Percentiles rank a stretch among this genome's conserved stretches.
These are phyloP conservation scores for Malacoctenus gilli DNA, from an alignment of 2,797 vertebrate species.

Conservation along the genomic window DNA sequence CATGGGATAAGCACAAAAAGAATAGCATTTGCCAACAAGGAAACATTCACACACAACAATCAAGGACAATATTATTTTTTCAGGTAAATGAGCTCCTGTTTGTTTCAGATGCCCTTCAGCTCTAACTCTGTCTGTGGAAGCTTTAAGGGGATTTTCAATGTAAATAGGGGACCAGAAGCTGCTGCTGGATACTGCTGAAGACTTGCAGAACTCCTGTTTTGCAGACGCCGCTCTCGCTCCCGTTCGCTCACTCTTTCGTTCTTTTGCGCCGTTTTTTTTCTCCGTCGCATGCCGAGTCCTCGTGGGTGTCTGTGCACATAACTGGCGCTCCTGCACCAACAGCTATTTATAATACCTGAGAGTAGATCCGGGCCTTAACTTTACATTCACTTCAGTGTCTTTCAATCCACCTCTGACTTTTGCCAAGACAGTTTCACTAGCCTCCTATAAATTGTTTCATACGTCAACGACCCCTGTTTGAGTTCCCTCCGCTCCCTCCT, in stretches of 20 bases:
- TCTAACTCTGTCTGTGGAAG: not conserved
- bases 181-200: constrained; percentile 28
- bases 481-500: constrained; percentile 22
- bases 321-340: constrained; percentile 18
- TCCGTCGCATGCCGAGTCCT: constrained; percentile 29
- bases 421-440: constrained; percentile 43
- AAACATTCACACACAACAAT: no score
- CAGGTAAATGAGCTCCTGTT: no score
- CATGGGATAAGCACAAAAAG: no score
- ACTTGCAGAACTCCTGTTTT: constrained; percentile 8
- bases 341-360: constrained; percentile 25
- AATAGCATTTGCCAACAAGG: no score
- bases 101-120: no score
- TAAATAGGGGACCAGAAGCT: constrained; percentile 15
- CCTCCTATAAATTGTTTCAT: constrained; percentile 24
- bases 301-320: constrained; percentile 21
- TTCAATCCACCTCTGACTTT: constrained; percentile 60
- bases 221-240: constrained; percentile 38
- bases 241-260: constrained; percentile 28
- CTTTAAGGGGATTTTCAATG: constrained; percentile 15
- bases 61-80: no score
- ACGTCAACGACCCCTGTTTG: constrained; percentile 25
- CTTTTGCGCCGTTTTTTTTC: constrained; percentile 25
- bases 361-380: constrained; percentile 62
- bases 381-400: constrained; percentile 62